Conservation (phyloP, 2,113 vertebrate genomes). For the Felis chaus region DNA sequence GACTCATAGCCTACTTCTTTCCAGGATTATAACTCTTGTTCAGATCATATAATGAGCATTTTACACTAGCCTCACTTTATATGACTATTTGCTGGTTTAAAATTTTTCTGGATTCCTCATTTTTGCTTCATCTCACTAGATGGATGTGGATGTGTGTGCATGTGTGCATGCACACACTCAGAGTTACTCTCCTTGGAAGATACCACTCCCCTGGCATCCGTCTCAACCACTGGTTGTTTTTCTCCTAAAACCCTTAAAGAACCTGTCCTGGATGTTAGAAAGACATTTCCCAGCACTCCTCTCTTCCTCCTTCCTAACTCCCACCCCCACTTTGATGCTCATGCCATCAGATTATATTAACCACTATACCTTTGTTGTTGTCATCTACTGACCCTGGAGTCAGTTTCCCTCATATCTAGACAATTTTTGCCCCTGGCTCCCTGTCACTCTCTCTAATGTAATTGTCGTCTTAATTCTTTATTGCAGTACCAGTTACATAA, state of each 20-base stretch:
- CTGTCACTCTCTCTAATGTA: slow-evolving; percentile 13
- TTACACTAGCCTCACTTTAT: not conserved
- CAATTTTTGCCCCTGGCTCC: not conserved
- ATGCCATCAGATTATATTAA: not conserved
- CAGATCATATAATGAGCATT: not conserved
- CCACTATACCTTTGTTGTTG: not conserved
- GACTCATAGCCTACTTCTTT: not conserved
- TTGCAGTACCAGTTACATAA: not conserved
- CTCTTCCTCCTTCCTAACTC: not conserved
- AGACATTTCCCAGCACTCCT: too few relatives aligned
- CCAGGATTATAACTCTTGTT: not conserved
- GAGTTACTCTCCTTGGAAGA: not conserved
- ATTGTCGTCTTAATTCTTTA: slow-evolving; percentile 16
- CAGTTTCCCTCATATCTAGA: slow-evolving; percentile 6
- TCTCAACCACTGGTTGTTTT: not conserved
- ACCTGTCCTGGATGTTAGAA: not conserved
- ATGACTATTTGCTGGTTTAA: not conserved
- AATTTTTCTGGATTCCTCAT: not conserved
- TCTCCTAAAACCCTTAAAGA: not conserved
- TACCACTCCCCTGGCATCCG: accelerated
- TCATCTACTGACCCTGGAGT: not conserved
- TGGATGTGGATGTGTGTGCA: not conserved
- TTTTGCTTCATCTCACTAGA: not conserved
- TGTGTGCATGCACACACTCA: not conserved
- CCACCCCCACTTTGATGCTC: not conserved